phyloP scores from a whole-genome alignment of 2,113 vertebrate species.

The Leptobrachium ailaonicum region DNA sequence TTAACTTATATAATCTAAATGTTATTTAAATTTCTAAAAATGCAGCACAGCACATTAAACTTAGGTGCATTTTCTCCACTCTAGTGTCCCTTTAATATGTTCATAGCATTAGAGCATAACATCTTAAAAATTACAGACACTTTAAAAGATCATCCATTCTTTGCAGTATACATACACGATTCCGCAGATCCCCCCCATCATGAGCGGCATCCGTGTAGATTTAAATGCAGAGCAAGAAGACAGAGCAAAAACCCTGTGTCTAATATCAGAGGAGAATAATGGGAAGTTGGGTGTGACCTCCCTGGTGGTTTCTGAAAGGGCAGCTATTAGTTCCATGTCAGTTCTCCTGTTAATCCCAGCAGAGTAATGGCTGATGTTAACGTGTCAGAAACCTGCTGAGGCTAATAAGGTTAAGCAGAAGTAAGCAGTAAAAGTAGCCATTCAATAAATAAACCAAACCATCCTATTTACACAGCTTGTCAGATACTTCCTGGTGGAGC shows the following conservation, averaged over 20 bases:
- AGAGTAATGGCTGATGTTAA: constrained; percentile 78
- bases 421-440: constrained; percentile 68
- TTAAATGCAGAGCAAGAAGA: background rate
- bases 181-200: too few relatives aligned
- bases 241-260: background rate
- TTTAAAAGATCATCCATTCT: too few relatives aligned
- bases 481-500: constrained; percentile 59
- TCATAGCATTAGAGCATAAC: too few relatives aligned
- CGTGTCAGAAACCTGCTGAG: constrained; percentile 77
- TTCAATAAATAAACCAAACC: constrained; percentile 69
- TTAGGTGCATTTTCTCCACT: too few relatives aligned
- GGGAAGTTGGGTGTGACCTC: constrained; percentile 62
- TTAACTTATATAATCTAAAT: too few relatives aligned
- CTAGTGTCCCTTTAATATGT: too few relatives aligned
- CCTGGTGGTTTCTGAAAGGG: constrained; percentile 74
- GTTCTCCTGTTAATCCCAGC: constrained; percentile 70
- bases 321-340: constrained; percentile 76
- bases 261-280: constrained; percentile 12
- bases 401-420: constrained; percentile 83
- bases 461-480: constrained; percentile 52
- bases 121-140: too few relatives aligned
- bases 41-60: too few relatives aligned
- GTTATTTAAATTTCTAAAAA: too few relatives aligned
- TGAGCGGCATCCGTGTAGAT: background rate
- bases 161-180: too few relatives aligned